Conservation (phyloP, 2,797 vertebrate species). For the Cirrhinus molitorella region DNA sequence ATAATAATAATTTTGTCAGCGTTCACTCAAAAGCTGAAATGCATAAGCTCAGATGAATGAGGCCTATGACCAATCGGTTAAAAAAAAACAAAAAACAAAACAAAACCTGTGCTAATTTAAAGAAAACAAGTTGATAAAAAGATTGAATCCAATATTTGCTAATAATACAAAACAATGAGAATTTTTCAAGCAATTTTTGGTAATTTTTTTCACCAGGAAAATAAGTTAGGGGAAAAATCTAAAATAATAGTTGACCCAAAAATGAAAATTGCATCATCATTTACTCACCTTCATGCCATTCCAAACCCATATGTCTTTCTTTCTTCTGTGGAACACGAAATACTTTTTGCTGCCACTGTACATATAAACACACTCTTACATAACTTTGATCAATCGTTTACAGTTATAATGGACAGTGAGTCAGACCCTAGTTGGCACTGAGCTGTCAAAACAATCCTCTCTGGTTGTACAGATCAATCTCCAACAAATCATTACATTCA, state of each 20-base stretch:
- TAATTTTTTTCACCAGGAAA: background rate
- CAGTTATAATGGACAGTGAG: slow-evolving; percentile 12
- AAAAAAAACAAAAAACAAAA: background rate
- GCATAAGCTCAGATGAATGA: background rate
- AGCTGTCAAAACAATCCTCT: background rate
- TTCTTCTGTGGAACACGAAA: background rate
- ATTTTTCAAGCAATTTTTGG: background rate
- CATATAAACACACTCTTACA: background rate
- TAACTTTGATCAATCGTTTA: slow-evolving; percentile 21
- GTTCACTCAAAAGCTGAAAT: no score
- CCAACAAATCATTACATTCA: slow-evolving; percentile 18
- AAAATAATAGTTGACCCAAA: background rate
- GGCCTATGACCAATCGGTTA: background rate
- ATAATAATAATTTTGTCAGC: background rate
- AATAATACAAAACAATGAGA: background rate
- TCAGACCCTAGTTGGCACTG: background rate
- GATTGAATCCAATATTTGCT: background rate
- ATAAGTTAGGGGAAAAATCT: no score
- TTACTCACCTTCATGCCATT: background rate
- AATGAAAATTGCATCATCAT: background rate
- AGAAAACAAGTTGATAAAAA: background rate
- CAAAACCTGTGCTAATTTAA: background rate
- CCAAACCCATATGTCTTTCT: background rate
- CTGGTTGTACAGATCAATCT: slow-evolving; percentile 35
- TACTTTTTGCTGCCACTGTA: background rate